phyloP scores from a whole-genome alignment of 2,888 invertebrate species.

The Coelogynopora nodosa region DNA sequence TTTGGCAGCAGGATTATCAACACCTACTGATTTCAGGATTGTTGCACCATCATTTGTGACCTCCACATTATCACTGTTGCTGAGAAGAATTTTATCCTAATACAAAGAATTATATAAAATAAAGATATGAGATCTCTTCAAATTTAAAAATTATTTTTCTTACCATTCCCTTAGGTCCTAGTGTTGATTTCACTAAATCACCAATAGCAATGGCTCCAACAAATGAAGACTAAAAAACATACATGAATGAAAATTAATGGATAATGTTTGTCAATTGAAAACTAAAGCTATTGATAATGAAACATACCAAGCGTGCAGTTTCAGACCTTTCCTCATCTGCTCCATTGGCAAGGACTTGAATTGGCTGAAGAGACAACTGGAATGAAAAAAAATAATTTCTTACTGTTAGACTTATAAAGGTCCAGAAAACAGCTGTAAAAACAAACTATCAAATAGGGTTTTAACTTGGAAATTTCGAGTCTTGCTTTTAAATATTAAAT shows the following conservation, averaged over 20 bases:
- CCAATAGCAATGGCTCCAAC: conserved; percentile 98
- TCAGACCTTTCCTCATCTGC: conserved; percentile 97
- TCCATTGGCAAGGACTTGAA: conserved; percentile 86
- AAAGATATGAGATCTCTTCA: too few species aligned
- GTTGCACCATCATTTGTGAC: conserved; percentile 99
- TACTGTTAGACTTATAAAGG: too few species aligned
- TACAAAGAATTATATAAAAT: conserved; percentile 34
- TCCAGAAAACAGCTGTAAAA: too few species aligned
- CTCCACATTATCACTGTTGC: conserved; percentile 68
- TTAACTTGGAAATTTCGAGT: too few species aligned
- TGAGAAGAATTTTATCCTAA: conserved; percentile 65
- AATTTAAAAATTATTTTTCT: too few species aligned
- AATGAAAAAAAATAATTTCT: conserved; percentile 44
- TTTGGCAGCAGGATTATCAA: conserved; percentile 98
- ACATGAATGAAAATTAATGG: conserved; percentile 26
- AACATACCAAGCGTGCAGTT: conserved; percentile 75
- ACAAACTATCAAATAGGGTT: too few species aligned
- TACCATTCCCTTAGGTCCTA: conserved; percentile 96
- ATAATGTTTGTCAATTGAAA: background rate
- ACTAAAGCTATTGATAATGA: background rate
- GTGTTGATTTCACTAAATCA: conserved; percentile 91
- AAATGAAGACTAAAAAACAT: conserved; percentile 79
- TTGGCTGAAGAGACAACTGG: conserved; percentile 72
- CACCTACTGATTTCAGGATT: conserved; percentile 87
- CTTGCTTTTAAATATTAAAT: too few species aligned